Percentiles rank a stretch among this genome's conserved stretches.
These are phyloP conservation scores for Bradysia coprophila DNA, from an alignment of 1,140 invertebrate species.

Conservation along the genomic window DNA sequence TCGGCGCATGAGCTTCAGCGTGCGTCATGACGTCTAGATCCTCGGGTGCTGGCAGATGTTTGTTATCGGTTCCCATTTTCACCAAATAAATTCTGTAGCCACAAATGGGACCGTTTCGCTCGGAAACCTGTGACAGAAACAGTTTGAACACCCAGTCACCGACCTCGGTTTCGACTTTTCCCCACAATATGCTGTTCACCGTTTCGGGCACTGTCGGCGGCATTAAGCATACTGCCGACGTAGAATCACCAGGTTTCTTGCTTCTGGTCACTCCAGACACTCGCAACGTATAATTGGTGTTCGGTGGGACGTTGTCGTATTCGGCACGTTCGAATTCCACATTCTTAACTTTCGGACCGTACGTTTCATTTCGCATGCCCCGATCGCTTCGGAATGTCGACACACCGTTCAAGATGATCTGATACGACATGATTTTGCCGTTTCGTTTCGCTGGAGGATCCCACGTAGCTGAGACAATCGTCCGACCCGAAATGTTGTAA, in stretches of 20 bases:
- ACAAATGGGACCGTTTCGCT: constrained; percentile 72
- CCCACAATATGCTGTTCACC: constrained; percentile 43
- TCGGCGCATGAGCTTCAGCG: constrained; percentile 40
- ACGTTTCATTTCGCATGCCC: constrained; percentile 29
- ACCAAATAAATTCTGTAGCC: constrained; percentile 67
- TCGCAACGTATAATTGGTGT: constrained; percentile 62
- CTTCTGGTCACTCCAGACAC: constrained; percentile 49
- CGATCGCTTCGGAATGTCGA: constrained; percentile 37
- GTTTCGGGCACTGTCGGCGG: constrained; percentile 46
- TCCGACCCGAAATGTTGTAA: constrained; percentile 38
- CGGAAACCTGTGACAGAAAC: constrained; percentile 50
- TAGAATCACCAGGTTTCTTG: constrained; percentile 40
- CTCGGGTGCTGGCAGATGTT: constrained; percentile 42
- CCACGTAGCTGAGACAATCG: constrained; percentile 48
- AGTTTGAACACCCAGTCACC: constrained; percentile 51
- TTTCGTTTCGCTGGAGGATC: constrained; percentile 44
- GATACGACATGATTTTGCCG: constrained; percentile 41
- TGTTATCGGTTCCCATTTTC: constrained; percentile 42
- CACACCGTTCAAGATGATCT: constrained; percentile 36
- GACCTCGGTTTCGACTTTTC: constrained; percentile 41
- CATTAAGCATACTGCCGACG: constrained; percentile 36
- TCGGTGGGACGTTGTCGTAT: constrained; percentile 37
- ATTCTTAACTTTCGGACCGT: constrained; percentile 36
- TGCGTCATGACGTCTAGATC: constrained; percentile 48
- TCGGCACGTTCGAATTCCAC: constrained; percentile 21